These are phyloP conservation scores for Drosophila tripunctata DNA, from an alignment of 2,888 invertebrate genomes.

Conservation along the genomic window DNA sequence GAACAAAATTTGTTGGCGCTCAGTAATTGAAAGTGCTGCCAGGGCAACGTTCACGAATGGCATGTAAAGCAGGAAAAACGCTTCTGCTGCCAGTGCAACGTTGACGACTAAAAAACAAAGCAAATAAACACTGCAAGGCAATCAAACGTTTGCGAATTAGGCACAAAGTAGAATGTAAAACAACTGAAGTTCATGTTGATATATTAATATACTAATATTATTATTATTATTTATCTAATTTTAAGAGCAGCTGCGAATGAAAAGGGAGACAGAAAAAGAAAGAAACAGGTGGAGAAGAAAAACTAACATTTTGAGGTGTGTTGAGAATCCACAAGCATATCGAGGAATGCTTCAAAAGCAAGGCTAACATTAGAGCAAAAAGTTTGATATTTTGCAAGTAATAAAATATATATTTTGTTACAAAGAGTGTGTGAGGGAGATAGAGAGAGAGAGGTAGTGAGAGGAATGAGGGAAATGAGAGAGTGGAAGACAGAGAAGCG, in stretches of 20 bases:
- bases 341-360: not conserved
- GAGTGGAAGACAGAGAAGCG: not conserved
- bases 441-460: not conserved
- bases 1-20: too few species aligned
- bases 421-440: not conserved
- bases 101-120: constrained; percentile 4
- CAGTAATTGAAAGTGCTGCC: not conserved
- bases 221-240: too few species aligned
- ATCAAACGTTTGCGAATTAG: constrained; percentile 5
- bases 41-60: not conserved
- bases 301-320: not conserved
- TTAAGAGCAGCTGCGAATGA: too few species aligned
- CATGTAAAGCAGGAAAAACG: not conserved
- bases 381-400: not conserved
- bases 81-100: constrained; percentile 18
- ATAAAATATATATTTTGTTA: not conserved
- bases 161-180: not conserved
- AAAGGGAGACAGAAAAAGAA: too few species aligned
- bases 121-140: too few species aligned
- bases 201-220: too few species aligned
- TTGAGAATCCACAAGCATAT: not conserved
- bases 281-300: too few species aligned
- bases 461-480: too few species aligned
- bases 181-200: too few species aligned
- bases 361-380: not conserved